Base-by-base conservation (phyloP, 2,797 vertebrate genomes). In the Mus minutoides region DNA sequence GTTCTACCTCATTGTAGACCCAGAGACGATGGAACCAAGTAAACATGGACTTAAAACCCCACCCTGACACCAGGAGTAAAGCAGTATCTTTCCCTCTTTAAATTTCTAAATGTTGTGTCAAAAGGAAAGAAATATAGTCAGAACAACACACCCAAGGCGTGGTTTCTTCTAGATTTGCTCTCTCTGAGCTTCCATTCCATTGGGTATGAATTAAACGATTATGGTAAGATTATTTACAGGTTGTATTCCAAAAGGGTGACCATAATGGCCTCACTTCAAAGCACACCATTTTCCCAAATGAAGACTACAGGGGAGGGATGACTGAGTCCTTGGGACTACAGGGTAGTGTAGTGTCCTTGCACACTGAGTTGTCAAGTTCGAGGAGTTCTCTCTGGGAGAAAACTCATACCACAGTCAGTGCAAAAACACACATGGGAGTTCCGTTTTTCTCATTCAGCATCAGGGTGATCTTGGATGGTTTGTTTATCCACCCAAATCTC, bases 401-500 rank as follows among this genome's bases (percentile, higher is more conserved):
- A 40, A 8, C 49, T 58, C 52, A 90, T 79, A 69, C 31, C 40
- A 26, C 14, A 11, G 21, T 49, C 2, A 58, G 5, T 78, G 2
- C 14, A 71, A 29, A 91, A 73, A 82, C 5, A 21, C 34, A 12
- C 3, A 4, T 54, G 19, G 16, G 21, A 58, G 22, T 73, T 43
- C 43, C 2, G 80, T 10, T 14, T 2, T n/a, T 24, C 19, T 31
- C 31, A 49, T 21, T 92, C n/a, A 73, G 49, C 0, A 37, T 37
- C 71, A 67, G 64, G 75, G 21, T 52, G 69, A 87, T 17, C 21
- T 37, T 64, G 13, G 13, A 64, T 24, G 54, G 19, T 79, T 54
- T 73, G 83, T 87, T 64, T 56, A 91, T 95, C 4, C 34, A 90
- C 46, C 13, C 78, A 6, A 95, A 71, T 88, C 34, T 95, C 60